These are phyloP conservation scores for Thymelicus acteon DNA, from an alignment of 2,888 invertebrate genomes.

Conservation along the genomic window DNA sequence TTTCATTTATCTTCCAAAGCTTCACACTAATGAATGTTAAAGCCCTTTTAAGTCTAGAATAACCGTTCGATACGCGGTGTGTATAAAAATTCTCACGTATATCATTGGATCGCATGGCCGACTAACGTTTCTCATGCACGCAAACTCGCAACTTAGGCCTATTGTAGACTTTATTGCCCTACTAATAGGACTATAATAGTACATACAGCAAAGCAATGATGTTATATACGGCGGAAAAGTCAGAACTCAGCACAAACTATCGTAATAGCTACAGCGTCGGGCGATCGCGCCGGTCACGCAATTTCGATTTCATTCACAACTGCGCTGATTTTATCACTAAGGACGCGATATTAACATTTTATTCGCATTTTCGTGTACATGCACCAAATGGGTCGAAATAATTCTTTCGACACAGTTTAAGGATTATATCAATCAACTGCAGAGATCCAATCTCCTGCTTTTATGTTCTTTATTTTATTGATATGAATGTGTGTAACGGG, in stretches of 20 bases:
- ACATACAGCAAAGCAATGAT: constrained; percentile 16
- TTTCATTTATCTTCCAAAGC: constrained; percentile 21
- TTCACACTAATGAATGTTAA: constrained; percentile 30
- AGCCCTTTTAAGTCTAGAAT: constrained; percentile 22
- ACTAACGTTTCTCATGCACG: constrained; percentile 32
- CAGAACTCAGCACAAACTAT: constrained; percentile 36
- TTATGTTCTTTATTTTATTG: constrained; percentile 31
- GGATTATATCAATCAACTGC: constrained; percentile 18
- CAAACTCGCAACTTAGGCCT: constrained; percentile 30
- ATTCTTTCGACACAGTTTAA: constrained; percentile 16
- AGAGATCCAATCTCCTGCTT: constrained; percentile 11
- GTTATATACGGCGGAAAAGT: constrained; percentile 30
- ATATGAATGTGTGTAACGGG: constrained; percentile 21
- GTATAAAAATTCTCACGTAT: constrained; percentile 38
- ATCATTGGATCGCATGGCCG: constrained; percentile 37
- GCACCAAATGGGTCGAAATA: constrained; percentile 12
- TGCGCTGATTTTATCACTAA: constrained; percentile 33
- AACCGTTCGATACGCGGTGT: constrained; percentile 20
- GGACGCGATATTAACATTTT: constrained; percentile 32
- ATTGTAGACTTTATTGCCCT: constrained; percentile 37
- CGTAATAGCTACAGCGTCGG: constrained; percentile 41
- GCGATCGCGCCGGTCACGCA: constrained; percentile 44
- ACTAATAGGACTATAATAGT: constrained; percentile 38
- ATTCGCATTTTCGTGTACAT: constrained; percentile 24
- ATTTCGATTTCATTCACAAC: constrained; percentile 44